Evolutionary conservation across 1,140 invertebrate genomes (phyloP).

Genomic region (Cyclargus thomasi): DNA sequence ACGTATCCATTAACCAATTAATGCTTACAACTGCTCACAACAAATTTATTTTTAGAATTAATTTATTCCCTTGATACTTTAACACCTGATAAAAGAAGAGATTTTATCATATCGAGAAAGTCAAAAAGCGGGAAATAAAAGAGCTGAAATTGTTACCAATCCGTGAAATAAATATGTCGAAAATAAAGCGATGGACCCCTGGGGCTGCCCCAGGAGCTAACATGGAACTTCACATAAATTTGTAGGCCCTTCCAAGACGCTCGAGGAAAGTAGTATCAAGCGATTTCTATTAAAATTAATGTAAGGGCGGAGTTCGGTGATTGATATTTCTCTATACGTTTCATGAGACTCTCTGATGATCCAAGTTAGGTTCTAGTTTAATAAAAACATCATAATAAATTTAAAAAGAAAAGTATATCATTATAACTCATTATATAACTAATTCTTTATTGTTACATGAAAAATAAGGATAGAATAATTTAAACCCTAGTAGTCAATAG

Average conservation of each 20-base stretch:
- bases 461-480: conserved; percentile 2
- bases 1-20: not conserved
- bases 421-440: too few relatives aligned
- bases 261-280: conserved; percentile 5
- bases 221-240: conserved; percentile 9
- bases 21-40: not conserved
- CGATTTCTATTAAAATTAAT: conserved; percentile 8
- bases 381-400: too few relatives aligned
- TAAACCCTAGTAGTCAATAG: not conserved
- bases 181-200: conserved; percentile 6
- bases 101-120: not conserved
- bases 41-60: not conserved
- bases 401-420: too few relatives aligned
- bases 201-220: not conserved
- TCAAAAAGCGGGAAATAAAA: not conserved
- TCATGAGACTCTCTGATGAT: too few relatives aligned
- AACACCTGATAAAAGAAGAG: too few relatives aligned
- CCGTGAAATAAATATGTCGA: conserved; percentile 13
- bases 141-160: not conserved
- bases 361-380: too few relatives aligned
- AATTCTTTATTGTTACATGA: too few relatives aligned
- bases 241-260: conserved; percentile 7
- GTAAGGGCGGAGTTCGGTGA: not conserved
- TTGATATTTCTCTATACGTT: not conserved
- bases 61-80: not conserved